Evolutionary conservation across 2,888 invertebrate species (phyloP), one percentile per base, ranked within the genome.

Genomic region (Drosophila gaucha): DNA sequence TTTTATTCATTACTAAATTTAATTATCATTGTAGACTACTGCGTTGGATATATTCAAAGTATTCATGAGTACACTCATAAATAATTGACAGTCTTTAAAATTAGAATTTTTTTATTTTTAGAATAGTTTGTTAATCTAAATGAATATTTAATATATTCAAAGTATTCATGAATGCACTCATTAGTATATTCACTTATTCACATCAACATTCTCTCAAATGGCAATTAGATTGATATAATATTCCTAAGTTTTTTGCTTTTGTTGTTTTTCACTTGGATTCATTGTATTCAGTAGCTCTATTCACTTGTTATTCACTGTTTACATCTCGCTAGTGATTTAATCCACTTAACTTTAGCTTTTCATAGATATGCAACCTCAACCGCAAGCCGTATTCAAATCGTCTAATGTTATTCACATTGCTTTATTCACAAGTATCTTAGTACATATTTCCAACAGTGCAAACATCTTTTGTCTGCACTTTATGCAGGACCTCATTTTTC

Each of bases 341-440:
- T 69, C 63, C 63, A 52, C 31, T 63, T 63, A 63, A 49, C 57
- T 14, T 33, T 16, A 22, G 16, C 16, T 35, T 59, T 28, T 36
- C 26, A 28, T 26, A 26, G 24, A n/a, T 28, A 28, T 26, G 36
- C 18, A 50, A 3, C 28, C 28, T 14, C 24, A 41, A 39, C 39
- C 28, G 20, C 38, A 20, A 39, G 30, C 16, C 51, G 12, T 39
- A 51, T 51, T 31, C 35, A 57, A 39, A 66, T 20, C 16, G 26
- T 20, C 36, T 52, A 55, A 57, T 50, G 46, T 44, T 66, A 66
- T 66, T 55, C 66, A 59, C 50, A 49, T 50, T 66, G 41, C 50
- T 66, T 60, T 47, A 76, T 66, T 76, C 66, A 60, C 20, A 62
- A 39, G 26, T 51, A 66, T 71, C 44, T 60, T 60, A 60, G 50